Conservation (phyloP, 2,888 invertebrate genomes). For the Oxystoma pomonae region DNA sequence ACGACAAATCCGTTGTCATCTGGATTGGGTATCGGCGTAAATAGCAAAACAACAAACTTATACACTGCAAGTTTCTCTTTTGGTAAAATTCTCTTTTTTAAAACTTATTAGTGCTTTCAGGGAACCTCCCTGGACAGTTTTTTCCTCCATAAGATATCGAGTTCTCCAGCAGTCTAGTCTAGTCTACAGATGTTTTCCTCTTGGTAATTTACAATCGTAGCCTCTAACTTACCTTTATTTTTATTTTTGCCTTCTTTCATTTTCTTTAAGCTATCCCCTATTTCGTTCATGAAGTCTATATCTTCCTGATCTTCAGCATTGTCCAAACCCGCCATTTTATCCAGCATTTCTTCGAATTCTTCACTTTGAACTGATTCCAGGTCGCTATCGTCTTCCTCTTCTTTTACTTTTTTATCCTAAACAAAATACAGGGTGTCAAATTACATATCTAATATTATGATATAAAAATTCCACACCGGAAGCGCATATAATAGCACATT, state of each 20-base stretch:
- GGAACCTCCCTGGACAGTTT: too few relatives aligned
- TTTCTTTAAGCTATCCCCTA: constrained; percentile 35
- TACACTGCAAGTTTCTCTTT: too few relatives aligned
- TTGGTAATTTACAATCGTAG: constrained; percentile 16
- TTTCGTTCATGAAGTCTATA: constrained; percentile 64
- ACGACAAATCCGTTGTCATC: too few relatives aligned
- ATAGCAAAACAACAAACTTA: too few relatives aligned
- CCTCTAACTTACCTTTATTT: constrained; percentile 3
- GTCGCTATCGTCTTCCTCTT: constrained; percentile 58
- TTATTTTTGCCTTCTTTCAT: constrained; percentile 8
- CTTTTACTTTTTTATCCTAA: constrained; percentile 43
- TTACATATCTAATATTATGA: neutral
- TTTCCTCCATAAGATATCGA: too few relatives aligned
- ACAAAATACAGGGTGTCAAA: neutral
- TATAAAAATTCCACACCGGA: too few relatives aligned
- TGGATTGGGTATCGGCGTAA: too few relatives aligned
- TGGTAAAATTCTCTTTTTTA: too few relatives aligned
- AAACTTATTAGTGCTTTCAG: too few relatives aligned
- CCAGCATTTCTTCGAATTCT: constrained; percentile 70
- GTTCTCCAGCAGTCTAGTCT: too few relatives aligned
- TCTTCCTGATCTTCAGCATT: constrained; percentile 52
- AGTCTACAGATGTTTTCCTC: too few relatives aligned
- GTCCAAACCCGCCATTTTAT: constrained; percentile 49
- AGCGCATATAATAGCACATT: too few relatives aligned
- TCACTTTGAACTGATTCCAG: constrained; percentile 71